Evolutionary conservation across 64 coral and sea anemone species (phyloP).

Genomic region (Montipora foliosa): DNA sequence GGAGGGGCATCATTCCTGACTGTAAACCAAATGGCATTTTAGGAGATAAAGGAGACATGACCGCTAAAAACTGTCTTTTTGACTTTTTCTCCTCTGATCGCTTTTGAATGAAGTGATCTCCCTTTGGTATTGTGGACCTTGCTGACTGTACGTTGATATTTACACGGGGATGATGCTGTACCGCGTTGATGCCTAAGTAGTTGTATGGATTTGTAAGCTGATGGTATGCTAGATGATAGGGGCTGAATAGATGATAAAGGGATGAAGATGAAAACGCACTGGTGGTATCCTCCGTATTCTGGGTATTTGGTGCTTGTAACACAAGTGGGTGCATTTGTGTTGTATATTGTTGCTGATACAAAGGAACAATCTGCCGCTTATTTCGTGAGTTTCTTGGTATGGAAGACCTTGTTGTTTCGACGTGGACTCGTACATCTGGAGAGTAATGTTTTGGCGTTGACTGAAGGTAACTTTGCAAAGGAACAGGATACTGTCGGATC

Average conservation of each 20-base stretch:
- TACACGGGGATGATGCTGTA: conserved; percentile 67
- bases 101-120: background rate
- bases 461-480: conserved; percentile 26
- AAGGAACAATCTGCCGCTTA: conserved; percentile 64
- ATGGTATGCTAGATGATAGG: background rate
- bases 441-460: conserved; percentile 43
- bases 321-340: conserved; percentile 16
- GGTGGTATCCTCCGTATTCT: conserved; percentile 4
- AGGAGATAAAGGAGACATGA: conserved; percentile 19
- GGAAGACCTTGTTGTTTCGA: conserved; percentile 84
- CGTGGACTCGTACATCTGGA: conserved; percentile 84
- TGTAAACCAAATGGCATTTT: conserved; percentile 8
- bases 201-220: background rate
- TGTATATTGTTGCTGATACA: conserved; percentile 53
- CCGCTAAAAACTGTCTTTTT: conserved; percentile 65
- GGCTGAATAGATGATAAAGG: conserved; percentile 12
- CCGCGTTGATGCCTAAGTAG: background rate
- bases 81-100: background rate
- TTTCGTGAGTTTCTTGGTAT: conserved; percentile 60
- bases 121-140: conserved; percentile 70
- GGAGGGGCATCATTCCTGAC: background rate
- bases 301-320: conserved; percentile 9
- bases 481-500: background rate
- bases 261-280: conserved; percentile 6
- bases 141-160: conserved; percentile 93